Evolutionary conservation across 64 coral and sea anemone species (phyloP), one percentile per base, ranked within the genome.

Genomic region (Pocillopora verrucosa): DNA sequence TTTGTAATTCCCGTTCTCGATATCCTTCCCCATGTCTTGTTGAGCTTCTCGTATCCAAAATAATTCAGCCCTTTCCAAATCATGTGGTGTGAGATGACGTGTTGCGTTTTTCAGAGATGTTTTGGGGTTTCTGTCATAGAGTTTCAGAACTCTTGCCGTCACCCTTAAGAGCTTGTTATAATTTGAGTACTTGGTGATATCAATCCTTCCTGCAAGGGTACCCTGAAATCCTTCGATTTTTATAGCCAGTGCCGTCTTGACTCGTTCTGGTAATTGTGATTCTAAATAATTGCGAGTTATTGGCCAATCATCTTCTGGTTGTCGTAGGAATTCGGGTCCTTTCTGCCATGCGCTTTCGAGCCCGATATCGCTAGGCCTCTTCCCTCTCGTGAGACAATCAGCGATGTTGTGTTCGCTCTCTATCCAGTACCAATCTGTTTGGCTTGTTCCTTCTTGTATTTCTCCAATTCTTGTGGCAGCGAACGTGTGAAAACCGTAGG

Each of bases 1-100:
- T 89, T 80, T 80, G 64, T 89, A 89, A 41, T 70, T 65, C 5
- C 88, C 88, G 22, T 73, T 36, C 25, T 89, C 61, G 34, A 89
- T 89, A 58, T 89, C 88, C 20, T 68, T 80, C 14, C 57, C 35
- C 88, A 89, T 89, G 60, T 60, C 10, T 17, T 41, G 34, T 72
- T 86, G 83, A 45, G 36, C 63, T 36, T 89, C 61, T 36, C 60
- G 60, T 74, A 89, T 89, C 87, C 87, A 77, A 51, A 79, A 78
- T 51, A 35, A 57, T 89, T 83, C 62, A 64, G 80, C 59, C 30
- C 36, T 64, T 64, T 67, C 25, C 59, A 64, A 58, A 61, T 67
- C 80, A 61, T 67, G 80, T 67, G 59, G 34, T 14, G 62, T 64
- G 62, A 83, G 80, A 83, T 67, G 59, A 14, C 34, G 62, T 83